Evolutionary conservation across 2,797 vertebrate species (phyloP).

Genomic region (Pipistrellus pygmaeus): DNA sequence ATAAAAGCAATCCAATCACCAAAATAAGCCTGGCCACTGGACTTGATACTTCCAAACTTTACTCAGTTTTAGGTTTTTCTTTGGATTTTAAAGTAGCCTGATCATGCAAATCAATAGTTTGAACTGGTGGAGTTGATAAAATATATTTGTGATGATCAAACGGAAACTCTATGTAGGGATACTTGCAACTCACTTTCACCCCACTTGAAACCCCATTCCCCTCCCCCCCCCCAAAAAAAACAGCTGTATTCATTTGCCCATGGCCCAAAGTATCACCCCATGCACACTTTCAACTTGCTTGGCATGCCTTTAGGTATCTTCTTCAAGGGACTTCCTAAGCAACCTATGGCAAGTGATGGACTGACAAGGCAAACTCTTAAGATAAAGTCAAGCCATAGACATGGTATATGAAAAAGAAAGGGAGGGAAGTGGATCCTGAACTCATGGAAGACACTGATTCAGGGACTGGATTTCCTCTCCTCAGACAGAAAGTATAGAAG

Average conservation of each 20-base stretch:
- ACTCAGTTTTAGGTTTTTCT: not conserved
- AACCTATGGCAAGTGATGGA: not conserved
- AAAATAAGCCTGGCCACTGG: not conserved
- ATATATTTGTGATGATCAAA: not conserved
- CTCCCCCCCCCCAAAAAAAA: not conserved
- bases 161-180: not conserved
- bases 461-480: not conserved
- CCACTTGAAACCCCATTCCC: not conserved
- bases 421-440: not conserved
- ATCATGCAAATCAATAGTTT: not conserved
- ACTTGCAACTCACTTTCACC: not conserved
- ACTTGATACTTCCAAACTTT: not conserved
- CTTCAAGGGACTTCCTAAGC: conserved; percentile 2
- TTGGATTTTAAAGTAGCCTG: not conserved
- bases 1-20: conserved; percentile 4
- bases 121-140: not conserved
- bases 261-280: not conserved
- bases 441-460: not conserved
- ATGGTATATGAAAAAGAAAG: not conserved
- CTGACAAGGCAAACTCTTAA: not conserved
- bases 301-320: not conserved
- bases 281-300: not conserved
- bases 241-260: not conserved
- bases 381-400: not conserved
- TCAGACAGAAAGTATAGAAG: not conserved